Evolutionary conservation across 2,888 invertebrate species (phyloP).

Genomic region (Hesperia comma): DNA sequence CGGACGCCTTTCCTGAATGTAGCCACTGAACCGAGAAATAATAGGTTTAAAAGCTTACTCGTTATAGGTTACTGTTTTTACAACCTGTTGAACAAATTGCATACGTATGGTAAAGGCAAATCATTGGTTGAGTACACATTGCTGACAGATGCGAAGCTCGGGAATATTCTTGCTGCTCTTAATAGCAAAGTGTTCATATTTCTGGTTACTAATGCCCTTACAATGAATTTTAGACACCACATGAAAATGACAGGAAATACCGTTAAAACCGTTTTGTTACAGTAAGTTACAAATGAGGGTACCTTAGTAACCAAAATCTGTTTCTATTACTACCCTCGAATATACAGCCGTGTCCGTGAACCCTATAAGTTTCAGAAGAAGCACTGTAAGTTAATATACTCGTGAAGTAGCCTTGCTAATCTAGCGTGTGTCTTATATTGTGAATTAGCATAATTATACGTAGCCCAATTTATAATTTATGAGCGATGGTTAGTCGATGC

Average conservation of each 20-base stretch:
- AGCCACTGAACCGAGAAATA: constrained; percentile 92
- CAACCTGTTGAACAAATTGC: constrained; percentile 23
- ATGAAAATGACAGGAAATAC: neutral
- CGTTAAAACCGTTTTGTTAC: neutral
- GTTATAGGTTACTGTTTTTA: constrained; percentile 43
- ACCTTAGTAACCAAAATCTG: constrained; percentile 44
- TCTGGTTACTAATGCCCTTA: constrained; percentile 57
- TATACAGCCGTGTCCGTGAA: constrained; percentile 28
- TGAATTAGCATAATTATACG: constrained; percentile 74
- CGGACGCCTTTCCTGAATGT: constrained; percentile 99
- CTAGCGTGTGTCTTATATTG: constrained; percentile 74
- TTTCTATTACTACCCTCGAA: constrained; percentile 19
- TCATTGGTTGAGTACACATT: constrained; percentile 42
- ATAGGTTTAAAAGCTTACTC: constrained; percentile 65
- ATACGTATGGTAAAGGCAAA: constrained; percentile 21
- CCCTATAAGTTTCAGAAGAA: constrained; percentile 25
- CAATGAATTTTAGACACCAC: constrained; percentile 15
- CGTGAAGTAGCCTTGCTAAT: constrained; percentile 76
- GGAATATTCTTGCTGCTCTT: constrained; percentile 42
- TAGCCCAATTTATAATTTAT: constrained; percentile 70
- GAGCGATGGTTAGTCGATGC: constrained; percentile 81
- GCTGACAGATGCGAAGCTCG: constrained; percentile 75
- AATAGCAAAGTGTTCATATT: constrained; percentile 34
- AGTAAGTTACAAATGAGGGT: neutral
- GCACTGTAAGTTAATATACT: constrained; percentile 40